These are phyloP conservation scores for Clusia tigrina DNA, from an alignment of 2,888 invertebrate genomes.

Conservation along the genomic window DNA sequence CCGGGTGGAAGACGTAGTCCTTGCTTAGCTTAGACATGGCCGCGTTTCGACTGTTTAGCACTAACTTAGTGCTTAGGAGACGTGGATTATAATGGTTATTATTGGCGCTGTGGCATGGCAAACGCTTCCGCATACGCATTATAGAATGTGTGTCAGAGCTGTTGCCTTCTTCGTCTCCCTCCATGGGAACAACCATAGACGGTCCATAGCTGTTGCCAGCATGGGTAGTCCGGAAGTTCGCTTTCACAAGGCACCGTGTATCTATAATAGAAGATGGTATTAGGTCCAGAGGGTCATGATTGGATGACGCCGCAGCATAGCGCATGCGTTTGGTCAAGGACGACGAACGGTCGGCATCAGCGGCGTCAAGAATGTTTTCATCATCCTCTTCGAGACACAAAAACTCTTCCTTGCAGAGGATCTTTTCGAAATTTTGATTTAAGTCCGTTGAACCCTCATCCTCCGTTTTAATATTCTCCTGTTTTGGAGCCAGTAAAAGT, in stretches of 20 bases:
- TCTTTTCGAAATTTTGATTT: slow-evolving; percentile 64
- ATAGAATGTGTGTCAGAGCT: slow-evolving; percentile 33
- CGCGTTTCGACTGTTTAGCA: slow-evolving; percentile 24
- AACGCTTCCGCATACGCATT: slow-evolving; percentile 13
- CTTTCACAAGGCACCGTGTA: slow-evolving; percentile 44
- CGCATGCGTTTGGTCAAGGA: slow-evolving; percentile 45
- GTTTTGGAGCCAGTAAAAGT: slow-evolving; percentile 51
- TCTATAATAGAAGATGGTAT: slow-evolving; percentile 54
- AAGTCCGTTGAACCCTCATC: slow-evolving; percentile 55
- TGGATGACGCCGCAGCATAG: slow-evolving; percentile 21
- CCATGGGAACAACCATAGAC: not conserved
- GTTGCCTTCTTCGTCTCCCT: slow-evolving; percentile 34
- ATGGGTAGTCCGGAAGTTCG: slow-evolving; percentile 47
- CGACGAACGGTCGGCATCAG: slow-evolving; percentile 45
- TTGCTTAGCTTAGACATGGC: slow-evolving; percentile 42
- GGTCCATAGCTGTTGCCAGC: slow-evolving; percentile 28
- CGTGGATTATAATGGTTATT: slow-evolving; percentile 34
- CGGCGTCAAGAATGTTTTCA: slow-evolving; percentile 43
- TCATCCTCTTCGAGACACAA: slow-evolving; percentile 62
- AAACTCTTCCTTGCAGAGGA: slow-evolving; percentile 63
- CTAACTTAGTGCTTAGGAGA: slow-evolving; percentile 23
- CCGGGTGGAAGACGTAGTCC: slow-evolving; percentile 58
- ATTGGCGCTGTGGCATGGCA: slow-evolving; percentile 36
- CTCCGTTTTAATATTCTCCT: slow-evolving; percentile 54
- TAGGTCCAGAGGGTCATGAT: slow-evolving; percentile 56